Evolutionary conservation across 2,888 invertebrate species (phyloP), one percentile per base, ranked within the genome.

Genomic region (Criorhina ranunculi): DNA sequence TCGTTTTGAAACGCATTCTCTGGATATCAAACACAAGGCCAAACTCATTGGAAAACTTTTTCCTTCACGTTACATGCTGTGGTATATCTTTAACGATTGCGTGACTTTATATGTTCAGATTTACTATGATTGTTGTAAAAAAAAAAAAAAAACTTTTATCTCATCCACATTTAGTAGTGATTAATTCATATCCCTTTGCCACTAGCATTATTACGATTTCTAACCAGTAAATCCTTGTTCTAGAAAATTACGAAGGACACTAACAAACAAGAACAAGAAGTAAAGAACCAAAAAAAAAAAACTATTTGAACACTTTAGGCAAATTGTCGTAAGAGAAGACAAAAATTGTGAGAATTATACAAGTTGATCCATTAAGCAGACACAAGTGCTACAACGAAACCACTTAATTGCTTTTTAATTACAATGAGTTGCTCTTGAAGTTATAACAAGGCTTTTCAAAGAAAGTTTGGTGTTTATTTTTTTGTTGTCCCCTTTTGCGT

Each of bases 361-460:
- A 72, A 72, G 49, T 72, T 72, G 72, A 46, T 72, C 59, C 59
- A 72, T 72, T 72, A 72, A 60, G 72, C 57, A 72, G 40, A 51
- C 37, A 49, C 51, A 72, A 72, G 46, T 49, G 59, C 59, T 72
- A 51, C 59, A 72, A 35, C 59, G 33, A 49, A 59, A 60, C 49
- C 46, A 73, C 51, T 60, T 75, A 69, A 75, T 80, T 80, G 80
- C 60, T 59, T 67, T 80, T 69, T 64, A 75, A 78, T 78, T 78
- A 70, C 62, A 78, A 59, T 55, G 67, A 60, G 66, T 62, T 29
- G 37, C 33, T 75, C 12, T 31, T 60, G 37, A 37, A 69, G 67
- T 53, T 75, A 67, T 75, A 67, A 69, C 75, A 67, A 31, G 46
- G 46, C 19, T 19, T 46, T 46, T 3, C 19, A 9, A 46, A 44